Evolutionary conservation across 2,797 vertebrate genomes (phyloP).

Genomic region (Smutsia gigantea): DNA sequence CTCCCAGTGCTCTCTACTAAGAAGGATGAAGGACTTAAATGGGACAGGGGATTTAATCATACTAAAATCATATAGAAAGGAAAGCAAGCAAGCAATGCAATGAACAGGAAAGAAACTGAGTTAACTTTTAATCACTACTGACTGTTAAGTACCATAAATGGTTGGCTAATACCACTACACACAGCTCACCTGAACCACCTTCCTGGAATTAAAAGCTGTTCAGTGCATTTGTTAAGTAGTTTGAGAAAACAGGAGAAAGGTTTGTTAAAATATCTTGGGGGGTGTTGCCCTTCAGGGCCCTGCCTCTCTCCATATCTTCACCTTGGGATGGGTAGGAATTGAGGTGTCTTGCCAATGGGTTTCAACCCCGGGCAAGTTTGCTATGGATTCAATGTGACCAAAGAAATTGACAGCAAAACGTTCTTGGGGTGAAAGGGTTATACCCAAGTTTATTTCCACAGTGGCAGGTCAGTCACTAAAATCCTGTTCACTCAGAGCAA

Average conservation of each 20-base stretch:
- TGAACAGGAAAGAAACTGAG: neutral
- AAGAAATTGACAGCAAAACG: no score
- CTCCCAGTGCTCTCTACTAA: neutral
- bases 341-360: no score
- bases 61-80: neutral
- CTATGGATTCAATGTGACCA: no score
- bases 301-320: fast-evolving
- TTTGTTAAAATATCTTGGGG: neutral
- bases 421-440: no score
- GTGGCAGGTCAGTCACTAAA: no score
- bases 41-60: neutral
- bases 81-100: neutral
- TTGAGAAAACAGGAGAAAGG: neutral
- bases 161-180: neutral
- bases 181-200: neutral
- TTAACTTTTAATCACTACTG: neutral
- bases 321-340: no score
- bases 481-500: no score
- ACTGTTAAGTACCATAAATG: neutral
- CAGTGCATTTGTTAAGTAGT: neutral
- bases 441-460: no score
- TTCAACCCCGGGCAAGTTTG: no score
- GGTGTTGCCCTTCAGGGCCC: neutral
- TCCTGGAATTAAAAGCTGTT: neutral
- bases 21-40: fast-evolving